phyloP scores from a whole-genome alignment of 2,888 invertebrate genomes.

The Nysson spinosus region DNA sequence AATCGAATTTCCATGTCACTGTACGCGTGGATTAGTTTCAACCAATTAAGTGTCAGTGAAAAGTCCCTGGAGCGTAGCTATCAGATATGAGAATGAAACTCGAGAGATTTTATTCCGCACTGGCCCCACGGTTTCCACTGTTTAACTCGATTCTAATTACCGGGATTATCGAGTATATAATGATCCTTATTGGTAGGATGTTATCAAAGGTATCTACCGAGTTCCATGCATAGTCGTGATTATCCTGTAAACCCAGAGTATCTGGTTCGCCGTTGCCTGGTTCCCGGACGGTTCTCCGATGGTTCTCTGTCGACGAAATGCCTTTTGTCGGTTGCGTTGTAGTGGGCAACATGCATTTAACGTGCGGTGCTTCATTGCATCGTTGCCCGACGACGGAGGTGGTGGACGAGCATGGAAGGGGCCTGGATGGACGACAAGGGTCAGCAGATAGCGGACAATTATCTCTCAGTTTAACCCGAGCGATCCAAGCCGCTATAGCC shows the following conservation, averaged over 20 bases:
- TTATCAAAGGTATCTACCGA: conserved; percentile 50
- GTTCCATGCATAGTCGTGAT: conserved; percentile 55
- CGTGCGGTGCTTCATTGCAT: conserved; percentile 32
- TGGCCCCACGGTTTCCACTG: not conserved
- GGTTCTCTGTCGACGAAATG: conserved; percentile 40
- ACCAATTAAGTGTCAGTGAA: not conserved
- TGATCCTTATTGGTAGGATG: conserved; percentile 51
- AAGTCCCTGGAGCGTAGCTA: not conserved
- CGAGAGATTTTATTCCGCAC: not conserved
- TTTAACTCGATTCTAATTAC: conserved; percentile 4
- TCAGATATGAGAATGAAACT: not conserved
- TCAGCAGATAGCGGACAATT: conserved; percentile 65
- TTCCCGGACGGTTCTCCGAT: not conserved
- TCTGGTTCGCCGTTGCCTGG: not conserved
- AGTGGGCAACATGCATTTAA: conserved; percentile 37
- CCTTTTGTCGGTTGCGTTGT: conserved; percentile 53
- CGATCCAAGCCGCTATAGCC: conserved; percentile 48
- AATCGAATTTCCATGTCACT: not conserved
- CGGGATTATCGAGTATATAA: conserved; percentile 35
- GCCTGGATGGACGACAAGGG: conserved; percentile 56
- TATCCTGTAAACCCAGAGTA: conserved; percentile 39
- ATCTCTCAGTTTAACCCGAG: conserved; percentile 62
- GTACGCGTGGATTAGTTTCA: not conserved
- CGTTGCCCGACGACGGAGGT: conserved; percentile 4
- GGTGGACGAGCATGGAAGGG: not conserved